Percentiles rank a stretch among this genome's conserved stretches.
These are phyloP conservation scores for Azemiops feae DNA, from an alignment of 2,113 vertebrate genomes.

Conservation along the genomic window DNA sequence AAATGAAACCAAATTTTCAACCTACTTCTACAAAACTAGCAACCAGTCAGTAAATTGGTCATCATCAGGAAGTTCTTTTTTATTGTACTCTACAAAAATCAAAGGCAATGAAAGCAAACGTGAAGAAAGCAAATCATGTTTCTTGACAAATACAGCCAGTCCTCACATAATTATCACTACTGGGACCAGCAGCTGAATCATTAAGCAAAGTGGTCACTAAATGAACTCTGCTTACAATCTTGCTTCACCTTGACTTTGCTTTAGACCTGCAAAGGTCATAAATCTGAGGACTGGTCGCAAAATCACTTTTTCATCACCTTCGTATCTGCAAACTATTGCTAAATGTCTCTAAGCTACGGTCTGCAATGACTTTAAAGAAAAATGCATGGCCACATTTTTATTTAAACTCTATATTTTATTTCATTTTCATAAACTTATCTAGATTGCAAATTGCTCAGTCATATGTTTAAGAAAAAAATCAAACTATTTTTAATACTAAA, in stretches of 20 bases:
- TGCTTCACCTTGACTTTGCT: background rate
- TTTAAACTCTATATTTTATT: background rate
- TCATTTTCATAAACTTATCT: background rate
- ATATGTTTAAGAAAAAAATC: background rate
- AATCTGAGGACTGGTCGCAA: background rate
- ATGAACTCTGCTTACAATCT: background rate
- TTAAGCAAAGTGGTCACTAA: background rate
- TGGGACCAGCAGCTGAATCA: background rate
- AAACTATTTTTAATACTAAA: too few relatives aligned
- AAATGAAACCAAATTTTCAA: slow-evolving; percentile 21
- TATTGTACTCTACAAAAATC: background rate
- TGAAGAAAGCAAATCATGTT: background rate
- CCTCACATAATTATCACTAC: background rate
- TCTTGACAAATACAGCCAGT: background rate
- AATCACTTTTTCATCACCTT: background rate
- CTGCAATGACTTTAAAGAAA: background rate
- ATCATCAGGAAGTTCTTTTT: background rate
- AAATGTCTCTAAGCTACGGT: background rate
- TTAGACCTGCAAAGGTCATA: background rate
- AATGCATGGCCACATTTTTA: background rate
- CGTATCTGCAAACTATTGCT: background rate
- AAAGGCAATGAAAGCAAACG: background rate
- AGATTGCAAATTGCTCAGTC: background rate
- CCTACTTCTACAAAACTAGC: background rate
- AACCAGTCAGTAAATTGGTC: background rate